Evolutionary conservation across 1,140 invertebrate species (phyloP), one percentile per base, ranked within the genome.

Genomic region (Lerema accius): DNA sequence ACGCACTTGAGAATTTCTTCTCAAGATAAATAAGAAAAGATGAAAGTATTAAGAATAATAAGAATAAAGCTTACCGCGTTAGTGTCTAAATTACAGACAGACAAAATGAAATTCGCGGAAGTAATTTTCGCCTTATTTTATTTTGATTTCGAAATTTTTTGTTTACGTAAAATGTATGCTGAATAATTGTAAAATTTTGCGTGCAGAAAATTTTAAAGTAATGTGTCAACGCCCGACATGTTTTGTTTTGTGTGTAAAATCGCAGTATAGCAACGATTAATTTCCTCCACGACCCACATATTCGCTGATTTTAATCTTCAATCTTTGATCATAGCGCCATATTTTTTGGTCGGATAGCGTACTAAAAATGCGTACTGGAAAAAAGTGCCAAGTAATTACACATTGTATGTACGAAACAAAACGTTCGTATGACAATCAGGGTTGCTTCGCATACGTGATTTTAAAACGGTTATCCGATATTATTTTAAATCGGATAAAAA

Each of bases 361-460:
- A 45, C 55, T 59, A 46, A 59, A 59, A 58, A 46, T 42, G 55
- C 48, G 39, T 7, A 48, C 51, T 37, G 63, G 55, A 60, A 35
- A 70, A 82, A 80, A 86, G 71, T 80, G 75, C 71, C 76, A 74
- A 82, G 79, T 86, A 86, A 84, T 86, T 86, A 84, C 80, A 80
- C 82, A 78, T 71, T 75, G 68, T 72, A 51, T 42, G 55, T 59
- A 46, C 55, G 43, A 59, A 59, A 59, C 55, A 59, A 59, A 59
- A 59, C 55, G 55, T 4, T 59, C 55, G 55, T 14, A 32, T 46
- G 55, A 58, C 55, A 46, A 35, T 58, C 55, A 58, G 55, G 55
- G 55, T 16, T 58, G 42, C 11, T 42, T n/a, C 37, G 13, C 55
- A 56, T 5, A 6, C n/a, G 9, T 40, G 28, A 10, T 7, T 32